These are phyloP conservation scores for Rhamnusium bicolor DNA, from an alignment of 2,888 invertebrate genomes.

Conservation along the genomic window DNA sequence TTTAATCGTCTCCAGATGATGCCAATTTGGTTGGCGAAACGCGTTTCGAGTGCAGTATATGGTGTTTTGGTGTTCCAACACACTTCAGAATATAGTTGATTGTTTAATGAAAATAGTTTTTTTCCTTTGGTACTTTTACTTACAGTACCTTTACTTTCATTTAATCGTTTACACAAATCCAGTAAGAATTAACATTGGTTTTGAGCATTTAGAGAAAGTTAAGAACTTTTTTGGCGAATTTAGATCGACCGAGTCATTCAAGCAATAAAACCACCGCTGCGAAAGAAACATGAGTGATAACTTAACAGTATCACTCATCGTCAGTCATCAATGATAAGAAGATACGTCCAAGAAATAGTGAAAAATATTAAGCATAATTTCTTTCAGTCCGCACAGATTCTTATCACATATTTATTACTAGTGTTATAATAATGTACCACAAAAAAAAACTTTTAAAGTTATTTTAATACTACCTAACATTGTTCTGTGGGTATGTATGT, in stretches of 20 bases:
- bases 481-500: too few species aligned
- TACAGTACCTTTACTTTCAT: constrained; percentile 17
- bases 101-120: neutral
- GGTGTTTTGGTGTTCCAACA: too few species aligned
- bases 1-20: too few species aligned
- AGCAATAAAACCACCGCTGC: constrained; percentile 21
- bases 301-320: too few species aligned
- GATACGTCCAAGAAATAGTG: neutral
- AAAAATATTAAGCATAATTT: constrained; percentile 4
- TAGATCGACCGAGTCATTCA: constrained; percentile 30
- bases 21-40: too few species aligned
- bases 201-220: constrained; percentile 32
- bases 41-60: too few species aligned
- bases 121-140: constrained; percentile 4
- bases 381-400: neutral
- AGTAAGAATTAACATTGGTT: constrained; percentile 4
- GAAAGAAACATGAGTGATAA: neutral
- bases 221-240: constrained; percentile 32
- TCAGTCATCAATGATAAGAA: too few species aligned
- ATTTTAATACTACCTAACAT: too few species aligned
- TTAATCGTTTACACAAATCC: constrained; percentile 16
- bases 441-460: too few species aligned
- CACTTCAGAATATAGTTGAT: too few species aligned
- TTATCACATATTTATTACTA: neutral
- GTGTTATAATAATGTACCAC: too few species aligned